phyloP scores from a whole-genome alignment of 2,797 vertebrate species.

The Lacerta bilineata region DNA sequence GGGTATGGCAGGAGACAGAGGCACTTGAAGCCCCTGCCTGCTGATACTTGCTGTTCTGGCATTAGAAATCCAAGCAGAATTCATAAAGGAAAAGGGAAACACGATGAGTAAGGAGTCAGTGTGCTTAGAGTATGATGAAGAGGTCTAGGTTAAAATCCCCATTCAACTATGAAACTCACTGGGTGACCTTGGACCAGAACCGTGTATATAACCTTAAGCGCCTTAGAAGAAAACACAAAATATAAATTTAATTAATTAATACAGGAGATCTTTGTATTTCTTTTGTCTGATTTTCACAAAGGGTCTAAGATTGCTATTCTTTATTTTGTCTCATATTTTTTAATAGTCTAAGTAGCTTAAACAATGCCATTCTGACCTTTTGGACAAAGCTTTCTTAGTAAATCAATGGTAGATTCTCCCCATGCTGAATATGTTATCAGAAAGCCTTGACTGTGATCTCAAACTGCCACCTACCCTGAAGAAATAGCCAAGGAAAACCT shows the following conservation, averaged over 20 bases:
- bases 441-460: background rate
- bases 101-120: background rate
- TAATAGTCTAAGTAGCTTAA: background rate
- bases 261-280: background rate
- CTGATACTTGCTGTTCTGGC: background rate
- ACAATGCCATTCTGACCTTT: background rate
- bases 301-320: background rate
- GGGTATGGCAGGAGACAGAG: background rate
- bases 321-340: background rate
- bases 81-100: background rate
- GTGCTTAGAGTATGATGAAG: background rate
- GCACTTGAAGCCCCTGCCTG: background rate
- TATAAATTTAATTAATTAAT: background rate
- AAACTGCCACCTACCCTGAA: background rate
- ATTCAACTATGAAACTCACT: background rate
- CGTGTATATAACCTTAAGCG: background rate
- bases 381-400: conserved; percentile 1
- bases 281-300: background rate
- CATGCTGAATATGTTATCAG: background rate
- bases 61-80: background rate
- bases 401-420: background rate
- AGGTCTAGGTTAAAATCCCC: background rate
- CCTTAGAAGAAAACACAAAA: background rate
- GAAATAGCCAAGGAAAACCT: conserved; percentile 9
- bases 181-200: background rate